phyloP scores from a whole-genome alignment of 2,888 invertebrate species.

The Calliopum simillimum region DNA sequence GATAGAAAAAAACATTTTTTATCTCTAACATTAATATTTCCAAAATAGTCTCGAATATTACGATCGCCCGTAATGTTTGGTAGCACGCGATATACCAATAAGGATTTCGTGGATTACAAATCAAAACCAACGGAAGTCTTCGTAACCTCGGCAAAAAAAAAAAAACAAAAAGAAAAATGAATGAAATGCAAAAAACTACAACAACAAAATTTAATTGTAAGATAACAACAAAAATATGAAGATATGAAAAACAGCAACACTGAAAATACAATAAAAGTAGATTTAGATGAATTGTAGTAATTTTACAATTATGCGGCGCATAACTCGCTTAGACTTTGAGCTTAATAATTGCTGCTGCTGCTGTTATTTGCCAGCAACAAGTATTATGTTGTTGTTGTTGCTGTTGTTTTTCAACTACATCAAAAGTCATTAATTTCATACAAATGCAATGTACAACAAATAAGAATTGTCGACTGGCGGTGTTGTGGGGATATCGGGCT shows the following conservation, averaged over 20 bases:
- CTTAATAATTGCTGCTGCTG: constrained; percentile 17
- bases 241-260: too few species aligned
- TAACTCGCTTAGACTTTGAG: constrained; percentile 8
- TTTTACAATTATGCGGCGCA: constrained; percentile 23
- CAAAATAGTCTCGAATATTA: neutral
- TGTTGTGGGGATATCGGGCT: neutral
- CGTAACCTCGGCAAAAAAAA: neutral
- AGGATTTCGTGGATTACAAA: constrained; percentile 35
- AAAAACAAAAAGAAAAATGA: neutral
- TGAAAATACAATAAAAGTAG: neutral
- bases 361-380: neutral
- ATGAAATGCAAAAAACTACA: neutral
- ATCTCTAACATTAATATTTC: constrained; percentile 8
- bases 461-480: neutral
- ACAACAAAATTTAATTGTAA: too few species aligned
- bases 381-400: neutral
- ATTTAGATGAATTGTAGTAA: constrained; percentile 19
- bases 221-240: too few species aligned
- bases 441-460: neutral
- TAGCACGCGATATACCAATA: constrained; percentile 40
- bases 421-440: constrained; percentile 4
- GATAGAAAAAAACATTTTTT: neutral
- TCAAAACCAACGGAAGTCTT: constrained; percentile 35
- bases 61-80: constrained; percentile 25
- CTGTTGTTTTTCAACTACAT: neutral